These are phyloP conservation scores for Willisornis vidua DNA, from an alignment of 2,113 vertebrate species.

Conservation along the genomic window DNA sequence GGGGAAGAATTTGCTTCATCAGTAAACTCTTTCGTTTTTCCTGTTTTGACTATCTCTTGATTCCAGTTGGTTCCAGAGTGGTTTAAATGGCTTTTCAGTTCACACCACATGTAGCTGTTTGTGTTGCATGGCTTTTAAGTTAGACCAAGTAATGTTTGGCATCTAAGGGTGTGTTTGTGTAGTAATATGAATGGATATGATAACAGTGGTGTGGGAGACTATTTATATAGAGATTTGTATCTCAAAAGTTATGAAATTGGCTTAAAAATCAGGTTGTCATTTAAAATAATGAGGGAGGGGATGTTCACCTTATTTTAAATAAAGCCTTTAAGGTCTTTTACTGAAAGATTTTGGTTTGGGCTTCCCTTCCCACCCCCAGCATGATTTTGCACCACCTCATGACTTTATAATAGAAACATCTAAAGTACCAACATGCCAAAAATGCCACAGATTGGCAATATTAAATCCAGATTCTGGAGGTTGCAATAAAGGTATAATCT, in stretches of 20 bases:
- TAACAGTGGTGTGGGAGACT: neutral
- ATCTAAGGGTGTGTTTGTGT: neutral
- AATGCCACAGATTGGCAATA: neutral
- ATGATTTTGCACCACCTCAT: neutral
- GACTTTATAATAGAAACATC: neutral
- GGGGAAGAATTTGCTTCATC: neutral
- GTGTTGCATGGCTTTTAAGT: neutral
- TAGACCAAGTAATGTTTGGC: neutral
- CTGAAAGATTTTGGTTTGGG: neutral
- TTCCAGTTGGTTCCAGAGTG: neutral
- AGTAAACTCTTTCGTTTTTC: neutral
- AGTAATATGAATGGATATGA: neutral
- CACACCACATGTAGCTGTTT: neutral
- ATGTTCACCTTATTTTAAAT: neutral
- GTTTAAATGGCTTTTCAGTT: neutral
- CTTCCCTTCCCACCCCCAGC: fast-evolving
- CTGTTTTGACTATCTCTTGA: neutral
- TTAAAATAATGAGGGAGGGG: neutral
- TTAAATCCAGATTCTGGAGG: neutral
- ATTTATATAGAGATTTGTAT: neutral
- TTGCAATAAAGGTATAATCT: neutral
- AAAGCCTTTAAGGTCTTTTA: neutral
- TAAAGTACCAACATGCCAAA: neutral
- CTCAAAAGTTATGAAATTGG: neutral
- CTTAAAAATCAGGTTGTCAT: neutral